Evolutionary conservation across 2,888 invertebrate species (phyloP).

Genomic region (Macrophya annulata): DNA sequence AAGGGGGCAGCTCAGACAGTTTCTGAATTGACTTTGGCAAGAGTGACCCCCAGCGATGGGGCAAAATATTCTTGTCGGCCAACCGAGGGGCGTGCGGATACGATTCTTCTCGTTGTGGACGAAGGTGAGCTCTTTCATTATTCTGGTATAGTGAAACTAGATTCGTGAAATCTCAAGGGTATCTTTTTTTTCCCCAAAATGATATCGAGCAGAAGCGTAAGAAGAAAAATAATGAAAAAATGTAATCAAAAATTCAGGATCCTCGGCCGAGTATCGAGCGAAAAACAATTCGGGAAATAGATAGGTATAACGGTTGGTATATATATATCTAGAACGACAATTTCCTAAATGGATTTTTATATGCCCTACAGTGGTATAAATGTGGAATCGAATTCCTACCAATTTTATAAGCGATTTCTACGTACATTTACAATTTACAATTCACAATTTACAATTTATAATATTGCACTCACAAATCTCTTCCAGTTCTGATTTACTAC

Average conservation of each 20-base stretch:
- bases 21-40: constrained; percentile 84
- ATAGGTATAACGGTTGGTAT: not conserved
- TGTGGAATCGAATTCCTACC: constrained; percentile 20
- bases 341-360: constrained; percentile 29
- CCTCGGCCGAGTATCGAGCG: constrained; percentile 19
- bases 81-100: constrained; percentile 82
- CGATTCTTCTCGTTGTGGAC: constrained; percentile 84
- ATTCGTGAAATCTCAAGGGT: constrained; percentile 37
- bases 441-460: constrained; percentile 44
- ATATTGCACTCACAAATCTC: constrained; percentile 48
- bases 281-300: constrained; percentile 20
- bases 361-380: not conserved
- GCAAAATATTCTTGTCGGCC: constrained; percentile 86
- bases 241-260: constrained; percentile 43
- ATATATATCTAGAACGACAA: constrained; percentile 1
- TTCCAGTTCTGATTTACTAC: constrained; percentile 39
- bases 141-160: constrained; percentile 58
- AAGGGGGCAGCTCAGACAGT: constrained; percentile 82
- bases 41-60: constrained; percentile 81
- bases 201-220: constrained; percentile 10
- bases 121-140: constrained; percentile 80
- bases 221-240: constrained; percentile 9
- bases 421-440: constrained; percentile 40
- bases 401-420: not conserved
- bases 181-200: constrained; percentile 22